A percentile compares a stretch with the other conserved stretches of the same genome.
These are phyloP conservation scores for Orussus abietinus DNA, from an alignment of 1,140 invertebrate genomes.

Conservation along the genomic window DNA sequence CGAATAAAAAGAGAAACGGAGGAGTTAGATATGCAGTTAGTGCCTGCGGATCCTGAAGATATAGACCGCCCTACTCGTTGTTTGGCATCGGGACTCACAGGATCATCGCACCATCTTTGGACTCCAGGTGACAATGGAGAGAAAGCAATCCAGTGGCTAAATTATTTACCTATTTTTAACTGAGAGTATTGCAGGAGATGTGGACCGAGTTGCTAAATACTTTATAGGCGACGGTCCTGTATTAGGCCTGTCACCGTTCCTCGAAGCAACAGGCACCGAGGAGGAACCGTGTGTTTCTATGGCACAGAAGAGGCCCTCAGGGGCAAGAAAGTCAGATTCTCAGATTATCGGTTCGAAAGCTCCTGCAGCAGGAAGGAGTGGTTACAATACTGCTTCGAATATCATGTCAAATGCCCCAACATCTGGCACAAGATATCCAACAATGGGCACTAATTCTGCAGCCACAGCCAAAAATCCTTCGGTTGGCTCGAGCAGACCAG, in stretches of 20 bases:
- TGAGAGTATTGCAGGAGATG: conserved; percentile 20
- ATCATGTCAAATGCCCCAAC: too few relatives aligned
- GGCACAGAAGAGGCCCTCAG: too few relatives aligned
- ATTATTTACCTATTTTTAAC: background rate
- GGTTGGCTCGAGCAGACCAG: too few relatives aligned
- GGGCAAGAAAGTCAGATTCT: too few relatives aligned
- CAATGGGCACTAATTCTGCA: too few relatives aligned
- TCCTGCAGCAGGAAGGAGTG: too few relatives aligned
- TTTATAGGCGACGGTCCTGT: conserved; percentile 33
- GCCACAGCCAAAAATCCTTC: too few relatives aligned
- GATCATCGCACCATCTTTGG: background rate
- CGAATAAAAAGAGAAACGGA: conserved; percentile 10
- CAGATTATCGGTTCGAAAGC: too few relatives aligned
- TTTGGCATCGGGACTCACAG: background rate
- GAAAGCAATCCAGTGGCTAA: conserved; percentile 16
- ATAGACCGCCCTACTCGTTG: conserved; percentile 11
- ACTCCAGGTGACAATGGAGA: conserved; percentile 5
- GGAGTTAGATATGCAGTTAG: background rate
- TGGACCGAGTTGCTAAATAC: conserved; percentile 33
- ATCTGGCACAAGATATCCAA: too few relatives aligned
- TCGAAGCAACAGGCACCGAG: too few relatives aligned
- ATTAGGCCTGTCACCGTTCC: conserved; percentile 17
- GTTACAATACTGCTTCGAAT: too few relatives aligned
- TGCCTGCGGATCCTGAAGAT: background rate
- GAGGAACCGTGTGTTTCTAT: too few relatives aligned